Conservation (phyloP, 2,113 vertebrate species). For the Leptobrachium ailaonicum region DNA sequence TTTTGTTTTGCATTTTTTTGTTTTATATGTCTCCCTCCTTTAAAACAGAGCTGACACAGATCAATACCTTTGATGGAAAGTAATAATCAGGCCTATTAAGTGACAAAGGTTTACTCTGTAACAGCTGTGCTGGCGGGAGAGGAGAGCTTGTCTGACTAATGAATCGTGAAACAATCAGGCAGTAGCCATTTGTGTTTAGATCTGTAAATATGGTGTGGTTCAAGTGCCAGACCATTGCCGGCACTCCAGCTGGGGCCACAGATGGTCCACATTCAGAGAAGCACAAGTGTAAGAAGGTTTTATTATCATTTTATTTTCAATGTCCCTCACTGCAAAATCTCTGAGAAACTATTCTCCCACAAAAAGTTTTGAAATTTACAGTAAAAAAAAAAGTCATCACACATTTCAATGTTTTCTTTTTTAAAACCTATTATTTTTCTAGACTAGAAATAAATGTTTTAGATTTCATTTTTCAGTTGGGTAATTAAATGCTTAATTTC, state of each 20-base stretch:
- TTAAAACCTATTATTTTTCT: too few relatives aligned
- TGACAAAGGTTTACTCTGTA: conserved; percentile 99
- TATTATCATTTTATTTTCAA: conserved; percentile 66
- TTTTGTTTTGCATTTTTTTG: conserved; percentile 31
- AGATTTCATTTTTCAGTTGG: too few relatives aligned
- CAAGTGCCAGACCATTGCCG: conserved; percentile 99
- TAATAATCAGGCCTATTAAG: conserved; percentile 99
- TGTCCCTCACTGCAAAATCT: conserved; percentile 78
- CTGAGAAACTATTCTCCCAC: conserved; percentile 66
- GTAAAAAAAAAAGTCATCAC: too few relatives aligned
- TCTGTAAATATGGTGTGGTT: conserved; percentile 99
- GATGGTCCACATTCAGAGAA: conserved; percentile 96
- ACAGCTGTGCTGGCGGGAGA: conserved; percentile 99
- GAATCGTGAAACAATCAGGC: conserved; percentile 99
- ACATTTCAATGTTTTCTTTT: too few relatives aligned
- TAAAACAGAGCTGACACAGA: conserved; percentile 91
- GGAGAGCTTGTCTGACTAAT: conserved; percentile 99
- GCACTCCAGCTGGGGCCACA: conserved; percentile 99
- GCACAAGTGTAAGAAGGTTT: conserved; percentile 74
- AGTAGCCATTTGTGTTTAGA: conserved; percentile 99
- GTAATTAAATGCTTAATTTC: too few relatives aligned
- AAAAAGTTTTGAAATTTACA: not conserved
- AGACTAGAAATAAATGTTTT: too few relatives aligned
- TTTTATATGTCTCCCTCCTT: conserved; percentile 68
- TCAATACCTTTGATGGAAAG: conserved; percentile 98